Conservation (phyloP, 2,113 vertebrate species). For the Scalopus aquaticus region DNA sequence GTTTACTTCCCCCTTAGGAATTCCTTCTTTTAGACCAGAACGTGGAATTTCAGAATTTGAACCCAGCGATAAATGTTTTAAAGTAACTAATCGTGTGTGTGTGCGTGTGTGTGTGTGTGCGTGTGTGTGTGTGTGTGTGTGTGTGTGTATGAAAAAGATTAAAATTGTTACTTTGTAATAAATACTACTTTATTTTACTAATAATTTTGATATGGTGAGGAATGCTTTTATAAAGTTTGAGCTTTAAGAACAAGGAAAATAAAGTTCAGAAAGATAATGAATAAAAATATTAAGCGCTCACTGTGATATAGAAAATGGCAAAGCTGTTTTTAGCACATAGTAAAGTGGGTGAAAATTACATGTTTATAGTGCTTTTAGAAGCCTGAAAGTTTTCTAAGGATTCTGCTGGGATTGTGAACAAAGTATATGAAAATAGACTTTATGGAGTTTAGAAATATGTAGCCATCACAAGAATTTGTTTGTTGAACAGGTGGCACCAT, state of each 20-base stretch:
- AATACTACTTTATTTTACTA: background rate
- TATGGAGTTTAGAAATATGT: background rate
- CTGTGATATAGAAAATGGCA: background rate
- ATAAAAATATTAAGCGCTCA: background rate
- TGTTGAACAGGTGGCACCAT: background rate
- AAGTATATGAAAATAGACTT: background rate
- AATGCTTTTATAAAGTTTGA: background rate
- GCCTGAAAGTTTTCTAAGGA: background rate
- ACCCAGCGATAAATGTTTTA: background rate
- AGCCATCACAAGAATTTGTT: background rate
- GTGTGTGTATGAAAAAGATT: background rate
- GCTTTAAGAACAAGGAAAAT: background rate
- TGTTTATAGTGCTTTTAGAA: background rate
- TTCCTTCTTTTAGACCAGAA: constrained; percentile 57
- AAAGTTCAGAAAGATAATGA: background rate
- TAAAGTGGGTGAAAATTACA: background rate
- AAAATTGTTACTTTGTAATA: background rate
- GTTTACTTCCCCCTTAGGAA: constrained; percentile 66
- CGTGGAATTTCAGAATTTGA: constrained; percentile 46
- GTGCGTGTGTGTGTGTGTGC: too few species aligned
- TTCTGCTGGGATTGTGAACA: background rate
- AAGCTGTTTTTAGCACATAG: background rate
- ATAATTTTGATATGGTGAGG: background rate
- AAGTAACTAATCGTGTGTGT: background rate
- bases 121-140: background rate